Conservation (phyloP, 2,797 vertebrate species). For the Hydrocynus forskahlii region DNA sequence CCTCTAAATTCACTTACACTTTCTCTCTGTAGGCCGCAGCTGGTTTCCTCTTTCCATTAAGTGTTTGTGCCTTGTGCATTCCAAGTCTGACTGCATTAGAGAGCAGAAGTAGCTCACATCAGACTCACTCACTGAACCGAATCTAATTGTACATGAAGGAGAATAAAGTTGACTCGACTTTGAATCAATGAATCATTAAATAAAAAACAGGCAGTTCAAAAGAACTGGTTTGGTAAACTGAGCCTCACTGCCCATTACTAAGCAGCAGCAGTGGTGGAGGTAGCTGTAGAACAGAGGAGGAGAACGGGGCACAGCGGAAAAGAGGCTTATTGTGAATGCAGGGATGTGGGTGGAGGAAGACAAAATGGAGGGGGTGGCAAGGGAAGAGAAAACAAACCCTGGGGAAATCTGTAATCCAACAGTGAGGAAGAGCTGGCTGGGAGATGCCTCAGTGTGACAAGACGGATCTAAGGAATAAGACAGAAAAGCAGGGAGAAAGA, state of each 20-base stretch:
- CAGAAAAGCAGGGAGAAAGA: constrained; percentile 31
- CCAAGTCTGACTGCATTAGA: background rate
- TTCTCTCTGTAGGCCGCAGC: background rate
- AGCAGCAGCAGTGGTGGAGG: background rate
- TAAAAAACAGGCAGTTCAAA: background rate
- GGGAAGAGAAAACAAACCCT: constrained; percentile 58
- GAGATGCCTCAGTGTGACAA: constrained; percentile 71
- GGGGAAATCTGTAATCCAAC: constrained; percentile 69
- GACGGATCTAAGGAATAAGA: constrained; percentile 68
- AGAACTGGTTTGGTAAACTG: background rate
- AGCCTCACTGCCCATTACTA: background rate
- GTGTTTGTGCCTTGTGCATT: background rate
- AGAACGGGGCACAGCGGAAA: constrained; percentile 61
- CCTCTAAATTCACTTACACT: background rate
- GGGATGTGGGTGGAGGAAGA: constrained; percentile 51
- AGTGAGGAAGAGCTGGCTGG: constrained; percentile 65
- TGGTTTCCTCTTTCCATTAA: background rate
- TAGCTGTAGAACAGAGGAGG: constrained; percentile 32
- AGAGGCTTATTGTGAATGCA: constrained; percentile 70
- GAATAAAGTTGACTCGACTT: background rate
- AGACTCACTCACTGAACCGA: background rate
- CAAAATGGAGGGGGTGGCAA: constrained; percentile 28
- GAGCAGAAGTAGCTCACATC: background rate
- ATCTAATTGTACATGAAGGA: background rate
- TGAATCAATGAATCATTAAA: constrained; percentile 1